phyloP scores from a whole-genome alignment of 2,797 vertebrate genomes.

The Limnodromus scolopaceus region DNA sequence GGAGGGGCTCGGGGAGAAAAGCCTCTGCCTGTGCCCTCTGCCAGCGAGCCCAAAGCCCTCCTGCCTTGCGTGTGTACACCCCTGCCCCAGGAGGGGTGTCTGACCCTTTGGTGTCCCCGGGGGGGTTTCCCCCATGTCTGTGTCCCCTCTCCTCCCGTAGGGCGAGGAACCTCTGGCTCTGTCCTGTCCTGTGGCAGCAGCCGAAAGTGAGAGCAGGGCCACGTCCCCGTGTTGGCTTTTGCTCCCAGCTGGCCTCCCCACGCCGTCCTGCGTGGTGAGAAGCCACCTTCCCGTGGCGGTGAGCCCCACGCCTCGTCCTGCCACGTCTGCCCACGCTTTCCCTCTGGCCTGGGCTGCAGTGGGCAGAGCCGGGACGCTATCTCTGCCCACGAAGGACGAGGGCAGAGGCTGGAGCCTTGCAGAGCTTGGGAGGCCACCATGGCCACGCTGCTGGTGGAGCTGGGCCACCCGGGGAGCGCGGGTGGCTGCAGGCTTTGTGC shows the following conservation, averaged over 20 bases:
- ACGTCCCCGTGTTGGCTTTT: rapidly evolving
- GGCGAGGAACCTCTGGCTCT: neutral
- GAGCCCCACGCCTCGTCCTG: neutral
- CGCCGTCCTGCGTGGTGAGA: rapidly evolving
- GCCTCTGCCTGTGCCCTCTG: neutral
- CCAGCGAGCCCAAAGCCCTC: neutral
- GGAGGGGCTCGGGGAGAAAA: neutral
- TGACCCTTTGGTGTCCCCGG: neutral
- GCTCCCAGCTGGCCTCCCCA: neutral
- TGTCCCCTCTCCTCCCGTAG: neutral
- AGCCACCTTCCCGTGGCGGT: neutral
- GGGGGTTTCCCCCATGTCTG: neutral
- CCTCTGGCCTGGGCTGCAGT: rapidly evolving
- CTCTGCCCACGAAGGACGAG: neutral
- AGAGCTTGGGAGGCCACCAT: neutral
- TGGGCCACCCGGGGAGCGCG: neutral
- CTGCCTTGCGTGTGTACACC: neutral
- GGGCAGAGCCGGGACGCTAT: neutral
- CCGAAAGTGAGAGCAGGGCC: neutral
- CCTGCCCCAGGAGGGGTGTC: neutral
- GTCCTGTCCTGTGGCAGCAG: neutral
- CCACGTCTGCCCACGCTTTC: rapidly evolving
- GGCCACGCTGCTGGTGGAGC: neutral
- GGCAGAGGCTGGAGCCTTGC: neutral
- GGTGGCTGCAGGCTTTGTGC: neutral